Evolutionary conservation across 2,888 invertebrate species (phyloP).

Genomic region (Pherbina coryleti): DNA sequence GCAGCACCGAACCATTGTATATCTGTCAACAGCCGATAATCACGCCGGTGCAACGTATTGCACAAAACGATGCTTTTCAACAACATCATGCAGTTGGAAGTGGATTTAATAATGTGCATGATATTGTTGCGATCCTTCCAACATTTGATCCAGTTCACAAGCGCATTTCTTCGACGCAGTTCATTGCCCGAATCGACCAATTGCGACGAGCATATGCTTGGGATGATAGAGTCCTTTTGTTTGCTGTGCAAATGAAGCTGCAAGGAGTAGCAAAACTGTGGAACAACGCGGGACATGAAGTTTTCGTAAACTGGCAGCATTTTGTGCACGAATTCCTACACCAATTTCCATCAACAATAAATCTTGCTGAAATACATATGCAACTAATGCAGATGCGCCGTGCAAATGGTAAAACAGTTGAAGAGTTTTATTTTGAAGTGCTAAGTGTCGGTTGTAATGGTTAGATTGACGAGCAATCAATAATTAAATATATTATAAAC

Average conservation of each 20-base stretch:
- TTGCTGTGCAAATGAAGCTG: not conserved
- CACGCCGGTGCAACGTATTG: not conserved
- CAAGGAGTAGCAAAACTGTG: not conserved
- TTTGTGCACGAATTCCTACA: too few relatives aligned
- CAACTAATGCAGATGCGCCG: too few relatives aligned
- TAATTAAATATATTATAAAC: conserved; percentile 27
- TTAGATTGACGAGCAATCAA: not conserved
- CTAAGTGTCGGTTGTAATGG: too few relatives aligned
- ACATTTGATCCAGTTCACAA: too few relatives aligned
- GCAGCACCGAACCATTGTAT: not conserved
- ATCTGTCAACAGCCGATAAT: not conserved
- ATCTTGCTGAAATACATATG: too few relatives aligned
- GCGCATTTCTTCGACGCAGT: too few relatives aligned
- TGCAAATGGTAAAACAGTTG: too few relatives aligned
- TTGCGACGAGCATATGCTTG: not conserved
- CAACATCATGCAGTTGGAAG: not conserved
- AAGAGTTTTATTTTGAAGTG: too few relatives aligned
- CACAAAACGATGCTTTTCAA: not conserved
- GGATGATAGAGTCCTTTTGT: not conserved
- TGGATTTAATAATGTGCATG: not conserved
- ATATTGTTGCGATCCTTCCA: not conserved
- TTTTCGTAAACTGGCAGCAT: not conserved
- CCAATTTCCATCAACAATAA: too few relatives aligned
- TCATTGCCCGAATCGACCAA: not conserved
- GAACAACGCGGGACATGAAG: not conserved